Conservation (phyloP, 2,113 vertebrate species). For the Sclerurus mexicanus region DNA sequence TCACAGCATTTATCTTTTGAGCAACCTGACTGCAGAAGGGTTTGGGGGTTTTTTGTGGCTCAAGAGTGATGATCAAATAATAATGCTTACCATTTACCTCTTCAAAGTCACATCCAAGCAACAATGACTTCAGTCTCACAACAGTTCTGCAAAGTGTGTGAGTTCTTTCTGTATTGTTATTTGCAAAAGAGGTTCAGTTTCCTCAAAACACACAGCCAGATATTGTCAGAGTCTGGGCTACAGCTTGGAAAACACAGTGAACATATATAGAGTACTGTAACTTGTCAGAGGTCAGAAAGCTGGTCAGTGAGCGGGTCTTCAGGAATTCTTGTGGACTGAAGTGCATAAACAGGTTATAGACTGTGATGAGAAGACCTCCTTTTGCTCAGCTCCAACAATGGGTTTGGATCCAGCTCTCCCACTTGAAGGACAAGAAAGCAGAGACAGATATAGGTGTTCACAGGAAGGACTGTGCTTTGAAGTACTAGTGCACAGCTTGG, state of each 20-base stretch:
- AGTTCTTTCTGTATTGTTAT: neutral
- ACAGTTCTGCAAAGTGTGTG: neutral
- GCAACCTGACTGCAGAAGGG: neutral
- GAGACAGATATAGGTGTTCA: neutral
- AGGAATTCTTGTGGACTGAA: neutral
- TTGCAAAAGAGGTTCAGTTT: neutral
- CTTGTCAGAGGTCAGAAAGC: neutral
- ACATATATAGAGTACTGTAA: neutral
- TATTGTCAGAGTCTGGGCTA: neutral
- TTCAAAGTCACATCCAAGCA: neutral
- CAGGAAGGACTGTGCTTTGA: neutral
- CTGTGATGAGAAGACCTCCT: neutral
- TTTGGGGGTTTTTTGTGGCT: neutral
- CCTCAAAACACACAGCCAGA: neutral
- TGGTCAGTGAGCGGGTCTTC: neutral
- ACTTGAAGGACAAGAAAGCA: neutral
- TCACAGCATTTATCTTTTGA: conserved; percentile 14
- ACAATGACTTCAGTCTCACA: neutral
- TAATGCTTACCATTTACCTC: neutral
- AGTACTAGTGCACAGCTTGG: neutral
- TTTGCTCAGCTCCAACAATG: neutral
- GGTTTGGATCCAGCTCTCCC: neutral
- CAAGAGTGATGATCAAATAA: conserved; percentile 1
- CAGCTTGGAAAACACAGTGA: neutral
- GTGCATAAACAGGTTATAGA: neutral